Conservation (phyloP, 2,888 invertebrate species). For the Dasypolia templi region DNA sequence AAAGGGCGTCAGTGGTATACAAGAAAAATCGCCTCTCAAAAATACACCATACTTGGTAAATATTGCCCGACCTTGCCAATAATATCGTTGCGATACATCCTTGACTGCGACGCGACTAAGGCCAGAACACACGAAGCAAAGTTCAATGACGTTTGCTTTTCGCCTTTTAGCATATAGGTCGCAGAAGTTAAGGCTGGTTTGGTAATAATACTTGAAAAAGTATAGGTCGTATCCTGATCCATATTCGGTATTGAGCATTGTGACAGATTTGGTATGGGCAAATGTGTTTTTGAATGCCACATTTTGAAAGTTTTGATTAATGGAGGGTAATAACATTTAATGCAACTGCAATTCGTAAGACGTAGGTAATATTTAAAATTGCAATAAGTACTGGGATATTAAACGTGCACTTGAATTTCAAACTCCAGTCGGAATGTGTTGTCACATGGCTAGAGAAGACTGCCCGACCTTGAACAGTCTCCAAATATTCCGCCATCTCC, state of each 20-base stretch:
- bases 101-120: slow-evolving; percentile 63
- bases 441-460: slow-evolving; percentile 29
- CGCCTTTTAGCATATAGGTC: slow-evolving; percentile 65
- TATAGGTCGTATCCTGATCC: slow-evolving; percentile 57
- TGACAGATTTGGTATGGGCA: slow-evolving; percentile 48
- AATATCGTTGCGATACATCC: slow-evolving; percentile 61
- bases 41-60: slow-evolving; percentile 34
- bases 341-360: background rate
- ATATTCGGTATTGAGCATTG: slow-evolving; percentile 42
- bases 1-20: background rate
- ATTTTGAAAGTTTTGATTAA: slow-evolving; percentile 18
- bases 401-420: background rate
- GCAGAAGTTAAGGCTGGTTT: slow-evolving; percentile 50
- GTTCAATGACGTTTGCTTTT: slow-evolving; percentile 68
- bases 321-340: slow-evolving; percentile 11
- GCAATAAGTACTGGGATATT: background rate
- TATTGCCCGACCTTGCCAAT: slow-evolving; percentile 56
- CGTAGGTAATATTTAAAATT: background rate
- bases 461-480: slow-evolving; percentile 79
- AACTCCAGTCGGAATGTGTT: slow-evolving; percentile 7
- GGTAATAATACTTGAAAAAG: slow-evolving; percentile 52
- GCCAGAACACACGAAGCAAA: slow-evolving; percentile 55
- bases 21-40: background rate
- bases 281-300: slow-evolving; percentile 45
- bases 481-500: slow-evolving; percentile 73